phyloP scores from a whole-genome alignment of 2,113 vertebrate species.

The Sylvilagus bachmani region DNA sequence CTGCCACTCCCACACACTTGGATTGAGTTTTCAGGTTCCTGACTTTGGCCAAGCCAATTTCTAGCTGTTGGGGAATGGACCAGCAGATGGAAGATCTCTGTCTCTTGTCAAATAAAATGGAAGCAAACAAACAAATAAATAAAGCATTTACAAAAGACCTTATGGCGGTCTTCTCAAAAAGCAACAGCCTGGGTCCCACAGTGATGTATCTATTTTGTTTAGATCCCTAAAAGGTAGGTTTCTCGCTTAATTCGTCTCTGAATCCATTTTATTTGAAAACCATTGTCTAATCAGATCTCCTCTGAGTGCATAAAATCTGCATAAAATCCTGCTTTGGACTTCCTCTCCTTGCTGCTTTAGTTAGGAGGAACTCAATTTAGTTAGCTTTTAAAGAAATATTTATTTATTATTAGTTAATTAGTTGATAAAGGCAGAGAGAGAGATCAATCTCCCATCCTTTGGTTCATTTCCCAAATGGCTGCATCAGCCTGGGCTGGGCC shows the following conservation, averaged over 20 bases:
- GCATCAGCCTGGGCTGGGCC: no score
- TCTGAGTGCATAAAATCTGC: not conserved
- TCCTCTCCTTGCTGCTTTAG: not conserved
- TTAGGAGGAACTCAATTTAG: constrained; percentile 29
- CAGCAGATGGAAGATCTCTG: no score
- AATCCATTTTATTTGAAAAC: not conserved
- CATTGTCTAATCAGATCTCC: not conserved
- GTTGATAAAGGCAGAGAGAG: no score
- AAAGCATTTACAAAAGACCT: not conserved
- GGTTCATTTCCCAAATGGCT: no score
- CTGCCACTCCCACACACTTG: no score
- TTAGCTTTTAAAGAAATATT: not conserved
- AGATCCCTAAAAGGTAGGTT: not conserved
- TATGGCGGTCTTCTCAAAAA: not conserved
- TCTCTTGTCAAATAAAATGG: no score
- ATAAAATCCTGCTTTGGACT: constrained; percentile 26
- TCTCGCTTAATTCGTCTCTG: not conserved
- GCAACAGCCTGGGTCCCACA: not conserved
- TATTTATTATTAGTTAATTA: no score
- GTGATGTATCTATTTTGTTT: not conserved
- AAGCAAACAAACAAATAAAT: no score
- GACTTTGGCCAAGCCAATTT: no score
- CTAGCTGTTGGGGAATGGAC: no score
- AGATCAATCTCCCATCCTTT: no score
- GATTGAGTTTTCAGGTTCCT: no score